Base-by-base conservation (phyloP, 1,140 invertebrate species). In the Mercenaria mercenaria region DNA sequence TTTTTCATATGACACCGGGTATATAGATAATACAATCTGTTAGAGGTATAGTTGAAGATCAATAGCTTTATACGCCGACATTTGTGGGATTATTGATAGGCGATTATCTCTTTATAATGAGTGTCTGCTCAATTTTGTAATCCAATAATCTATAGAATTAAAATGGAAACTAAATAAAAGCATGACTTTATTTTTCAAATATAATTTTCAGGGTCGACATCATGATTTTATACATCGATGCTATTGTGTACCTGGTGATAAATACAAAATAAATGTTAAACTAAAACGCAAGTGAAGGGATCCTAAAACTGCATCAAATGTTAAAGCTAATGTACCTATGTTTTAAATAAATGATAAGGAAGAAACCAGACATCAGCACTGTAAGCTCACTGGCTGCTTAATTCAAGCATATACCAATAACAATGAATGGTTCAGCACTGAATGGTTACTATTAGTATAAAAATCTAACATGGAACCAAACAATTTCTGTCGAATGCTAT, bases 91-190 rank as follows among this genome's bases (percentile, higher is more conserved):
- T 4, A 20, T 67, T 37, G 11, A 67, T 67, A 67, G 1, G 61
- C 18, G 61, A 67, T 67, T 67, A 67, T 67, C 11, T 29, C n/a
- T 29, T 11, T 67, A n/a, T 72, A 72, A 72, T 72, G 67, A 15
- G 11, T 39, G 67, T 72, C 67, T 72, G 34, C 67, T 72, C 67
- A 72, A 41, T 39, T 72, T 23, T 72, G 67, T 72, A 41, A 64
- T 64, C 59, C 18, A 39, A 41, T 72, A 72, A 72, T 29, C 29
- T n/a, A 72, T 41, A 1, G 67, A 72, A 39, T 15, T 39, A 39
- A 29, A 37, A 67, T 67, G 10, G 8, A 67, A 18, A n/a, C 18
- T 67, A 67, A n/a, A 67, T 67, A 29, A 29, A 67, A 67, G 32
- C 61, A 18, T 32, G 26, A 11, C 29, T 67, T 8, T 32, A 32